Evolutionary conservation across 1,140 invertebrate genomes (phyloP).

Genomic region (Solenopsis fugax): DNA sequence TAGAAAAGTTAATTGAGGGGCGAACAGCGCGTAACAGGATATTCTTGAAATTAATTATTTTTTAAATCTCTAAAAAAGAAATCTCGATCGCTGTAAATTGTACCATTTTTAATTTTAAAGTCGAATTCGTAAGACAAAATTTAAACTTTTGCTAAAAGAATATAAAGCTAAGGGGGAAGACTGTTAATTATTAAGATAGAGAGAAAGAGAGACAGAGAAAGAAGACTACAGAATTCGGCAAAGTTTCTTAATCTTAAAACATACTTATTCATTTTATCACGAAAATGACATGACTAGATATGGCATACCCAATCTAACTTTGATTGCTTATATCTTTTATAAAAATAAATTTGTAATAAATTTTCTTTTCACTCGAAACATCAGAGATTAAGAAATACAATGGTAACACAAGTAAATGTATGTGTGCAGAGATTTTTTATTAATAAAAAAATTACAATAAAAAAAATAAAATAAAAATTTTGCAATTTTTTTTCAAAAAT

Average conservation of each 20-base stretch:
- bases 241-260: not conserved
- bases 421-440: no score
- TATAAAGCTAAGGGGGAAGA: not conserved
- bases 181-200: not conserved
- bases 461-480: no score
- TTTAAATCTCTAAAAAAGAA: not conserved
- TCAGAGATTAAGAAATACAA: no score
- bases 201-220: not conserved
- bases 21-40: not conserved
- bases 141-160: constrained; percentile 27
- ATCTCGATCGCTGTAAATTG: not conserved
- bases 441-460: no score
- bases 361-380: no score
- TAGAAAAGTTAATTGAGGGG: not conserved
- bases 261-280: no score
- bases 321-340: no score
- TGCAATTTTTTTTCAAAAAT: no score
- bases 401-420: no score
- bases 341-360: no score
- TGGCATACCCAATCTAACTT: no score
- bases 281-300: no score
- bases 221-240: not conserved
- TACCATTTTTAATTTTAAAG: not conserved
- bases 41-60: not conserved
- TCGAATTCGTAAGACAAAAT: not conserved